Base-by-base conservation (phyloP, 35 echinoderm and acorn worm genomes). In the Patiria miniata region DNA sequence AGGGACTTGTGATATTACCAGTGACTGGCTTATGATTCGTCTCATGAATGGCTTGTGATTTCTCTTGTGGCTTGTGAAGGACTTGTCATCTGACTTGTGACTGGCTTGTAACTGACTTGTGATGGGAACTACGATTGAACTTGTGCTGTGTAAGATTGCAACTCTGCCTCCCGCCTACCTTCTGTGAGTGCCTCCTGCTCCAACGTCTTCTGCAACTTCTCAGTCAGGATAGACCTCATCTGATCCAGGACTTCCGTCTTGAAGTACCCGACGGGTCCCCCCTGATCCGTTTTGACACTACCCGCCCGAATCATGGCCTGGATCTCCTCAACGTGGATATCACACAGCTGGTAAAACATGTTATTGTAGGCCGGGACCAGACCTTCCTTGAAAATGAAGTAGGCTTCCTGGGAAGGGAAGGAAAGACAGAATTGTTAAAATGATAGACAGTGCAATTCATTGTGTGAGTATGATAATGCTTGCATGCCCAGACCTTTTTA, bases 271-370 rank as follows among this genome's bases (percentile, higher is more conserved):
- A 80, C 44, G 56, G 79, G 42, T 73, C 39, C 51, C 51, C 81
- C 30, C 88, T 83, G 10, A 21, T 8, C 21, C 23, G 22, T 29
- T 23, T 21, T 12, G 21, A 12, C 28, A 29, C 22, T 69, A 17
- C 1, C 26, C 1, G 23, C 28, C 34, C 15, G 1, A 1, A 69
- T 69, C 23, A 94, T 79, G 1, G 87, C 50, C 65, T 91, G 91
- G 36, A 97, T 58, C n/a, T 82, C 88, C 0, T 87, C 88, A 54
- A 86, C 91, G 3, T 91, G 30, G n/a, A 97, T 78, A 37, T 97
- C 95, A 86, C 91, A 90, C 2, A 97, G 51, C 79, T 97, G 95
- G 77, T 97, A 97, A 73, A 90, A 97, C 92, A 94, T 97, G 39
- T 97, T 88, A 39, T 93, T 68, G 78, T 94, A 89, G 23, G 95